Evolutionary conservation across 1,140 invertebrate species (phyloP).

Genomic region (Drosophila nikananu): DNA sequence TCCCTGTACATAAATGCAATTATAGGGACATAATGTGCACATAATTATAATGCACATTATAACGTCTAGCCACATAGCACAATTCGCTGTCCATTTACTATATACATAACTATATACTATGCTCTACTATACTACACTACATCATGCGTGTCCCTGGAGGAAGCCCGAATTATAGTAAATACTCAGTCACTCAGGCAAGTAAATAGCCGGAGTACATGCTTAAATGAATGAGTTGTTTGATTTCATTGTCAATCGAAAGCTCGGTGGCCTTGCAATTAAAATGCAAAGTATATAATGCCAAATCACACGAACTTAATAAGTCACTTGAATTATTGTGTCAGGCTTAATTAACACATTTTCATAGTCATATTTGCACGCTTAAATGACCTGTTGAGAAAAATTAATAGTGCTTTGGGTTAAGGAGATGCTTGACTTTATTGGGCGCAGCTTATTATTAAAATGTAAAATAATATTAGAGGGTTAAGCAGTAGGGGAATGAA

Average conservation of each 20-base stretch:
- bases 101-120: neutral
- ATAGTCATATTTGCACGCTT: neutral
- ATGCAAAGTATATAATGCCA: constrained; percentile 19
- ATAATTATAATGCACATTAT: constrained; percentile 81
- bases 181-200: constrained; percentile 32
- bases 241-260: constrained; percentile 52
- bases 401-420: neutral
- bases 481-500: no score
- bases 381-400: constrained; percentile 8
- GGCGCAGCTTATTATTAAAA: neutral
- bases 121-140: constrained; percentile 12
- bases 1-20: constrained; percentile 38
- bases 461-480: neutral
- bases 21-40: constrained; percentile 55
- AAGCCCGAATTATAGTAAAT: constrained; percentile 43
- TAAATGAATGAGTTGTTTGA: constrained; percentile 48
- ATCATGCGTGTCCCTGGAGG: constrained; percentile 31
- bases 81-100: constrained; percentile 30
- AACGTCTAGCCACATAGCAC: constrained; percentile 69
- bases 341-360: constrained; percentile 19
- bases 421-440: neutral
- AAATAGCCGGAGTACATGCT: constrained; percentile 32
- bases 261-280: constrained; percentile 57
- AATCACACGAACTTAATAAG: constrained; percentile 18
- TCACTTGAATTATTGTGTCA: constrained; percentile 12